These are phyloP conservation scores for Cyclopterus lumpus DNA, from an alignment of 2,797 vertebrate species.

Conservation along the genomic window DNA sequence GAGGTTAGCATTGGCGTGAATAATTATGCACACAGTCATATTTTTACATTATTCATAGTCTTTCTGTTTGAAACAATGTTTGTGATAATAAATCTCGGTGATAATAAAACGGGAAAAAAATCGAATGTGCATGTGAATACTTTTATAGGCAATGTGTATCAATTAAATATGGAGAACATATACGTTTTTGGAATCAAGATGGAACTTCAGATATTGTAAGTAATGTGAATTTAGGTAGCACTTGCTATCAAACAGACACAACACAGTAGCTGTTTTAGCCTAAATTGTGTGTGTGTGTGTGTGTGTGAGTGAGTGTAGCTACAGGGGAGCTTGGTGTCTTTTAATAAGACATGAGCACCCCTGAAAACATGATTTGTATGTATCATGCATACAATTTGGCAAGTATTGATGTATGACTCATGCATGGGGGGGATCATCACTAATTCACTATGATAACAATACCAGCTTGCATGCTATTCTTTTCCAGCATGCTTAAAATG, in stretches of 20 bases:
- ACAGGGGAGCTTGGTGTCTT: not conserved
- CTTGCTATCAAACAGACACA: not conserved
- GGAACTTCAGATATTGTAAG: not conserved
- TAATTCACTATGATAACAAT: not conserved
- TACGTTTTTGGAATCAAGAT: not conserved
- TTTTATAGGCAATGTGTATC: not conserved
- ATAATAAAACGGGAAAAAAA: not conserved
- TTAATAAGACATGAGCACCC: not conserved
- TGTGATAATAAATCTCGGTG: not conserved
- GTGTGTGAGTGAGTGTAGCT: not conserved
- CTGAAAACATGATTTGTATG: not conserved
- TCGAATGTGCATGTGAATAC: not conserved
- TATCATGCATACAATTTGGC: not conserved
- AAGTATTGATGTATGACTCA: not conserved
- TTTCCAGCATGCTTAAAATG: not conserved
- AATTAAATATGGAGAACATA: not conserved
- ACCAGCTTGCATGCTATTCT: not conserved
- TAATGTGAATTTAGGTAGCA: not conserved
- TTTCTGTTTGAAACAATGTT: not conserved
- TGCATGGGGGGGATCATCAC: constrained; percentile 1
- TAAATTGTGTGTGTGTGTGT: not conserved
- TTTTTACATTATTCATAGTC: not conserved
- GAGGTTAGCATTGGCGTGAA: not conserved
- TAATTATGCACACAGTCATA: not conserved
- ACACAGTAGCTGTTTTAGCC: too few species aligned